Evolutionary conservation across 2,113 vertebrate species (phyloP).

Genomic region (Larimichthys polyactis): DNA sequence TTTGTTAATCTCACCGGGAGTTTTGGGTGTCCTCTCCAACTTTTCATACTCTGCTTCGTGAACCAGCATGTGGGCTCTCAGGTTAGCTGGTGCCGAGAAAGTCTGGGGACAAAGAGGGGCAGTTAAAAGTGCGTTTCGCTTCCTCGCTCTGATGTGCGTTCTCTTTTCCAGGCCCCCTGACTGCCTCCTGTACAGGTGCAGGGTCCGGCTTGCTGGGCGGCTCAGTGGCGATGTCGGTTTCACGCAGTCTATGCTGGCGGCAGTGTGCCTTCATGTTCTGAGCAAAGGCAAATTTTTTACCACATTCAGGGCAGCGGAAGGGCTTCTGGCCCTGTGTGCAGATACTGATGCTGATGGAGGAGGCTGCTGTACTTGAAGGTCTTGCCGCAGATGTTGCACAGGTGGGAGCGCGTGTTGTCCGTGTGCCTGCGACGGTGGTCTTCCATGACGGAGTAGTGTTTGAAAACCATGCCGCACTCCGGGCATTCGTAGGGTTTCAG

Average conservation of each 20-base stretch:
- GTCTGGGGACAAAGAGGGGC: slow-evolving; percentile 82
- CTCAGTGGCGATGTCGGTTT: slow-evolving; percentile 37
- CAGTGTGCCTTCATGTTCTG: slow-evolving; percentile 86
- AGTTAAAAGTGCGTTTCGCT: slow-evolving; percentile 70
- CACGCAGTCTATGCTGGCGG: slow-evolving; percentile 78
- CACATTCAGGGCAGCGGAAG: slow-evolving; percentile 79
- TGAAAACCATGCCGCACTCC: slow-evolving; percentile 90
- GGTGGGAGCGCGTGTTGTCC: slow-evolving; percentile 72
- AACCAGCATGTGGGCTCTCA: slow-evolving; percentile 83
- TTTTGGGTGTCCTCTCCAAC: slow-evolving; percentile 54
- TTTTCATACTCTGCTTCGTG: slow-evolving; percentile 82
- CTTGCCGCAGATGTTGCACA: slow-evolving; percentile 86
- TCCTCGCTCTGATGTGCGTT: slow-evolving; percentile 68
- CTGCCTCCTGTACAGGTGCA: slow-evolving; percentile 36
- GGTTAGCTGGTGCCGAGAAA: slow-evolving; percentile 67
- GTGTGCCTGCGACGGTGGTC: slow-evolving; percentile 89
- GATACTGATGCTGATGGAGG: slow-evolving; percentile 88
- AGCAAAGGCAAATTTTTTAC: slow-evolving; percentile 84
- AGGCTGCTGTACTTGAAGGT: slow-evolving; percentile 89
- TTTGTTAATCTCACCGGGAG: slow-evolving; percentile 50
- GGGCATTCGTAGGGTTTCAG: slow-evolving; percentile 89
- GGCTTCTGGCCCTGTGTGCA: slow-evolving; percentile 89
- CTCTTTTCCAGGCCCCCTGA: slow-evolving; percentile 66
- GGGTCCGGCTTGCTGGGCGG: slow-evolving; percentile 49
- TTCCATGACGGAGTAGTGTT: slow-evolving; percentile 89